Base-by-base conservation (phyloP, 2,888 invertebrate genomes). In the Macrosiphum euphorbiae region DNA sequence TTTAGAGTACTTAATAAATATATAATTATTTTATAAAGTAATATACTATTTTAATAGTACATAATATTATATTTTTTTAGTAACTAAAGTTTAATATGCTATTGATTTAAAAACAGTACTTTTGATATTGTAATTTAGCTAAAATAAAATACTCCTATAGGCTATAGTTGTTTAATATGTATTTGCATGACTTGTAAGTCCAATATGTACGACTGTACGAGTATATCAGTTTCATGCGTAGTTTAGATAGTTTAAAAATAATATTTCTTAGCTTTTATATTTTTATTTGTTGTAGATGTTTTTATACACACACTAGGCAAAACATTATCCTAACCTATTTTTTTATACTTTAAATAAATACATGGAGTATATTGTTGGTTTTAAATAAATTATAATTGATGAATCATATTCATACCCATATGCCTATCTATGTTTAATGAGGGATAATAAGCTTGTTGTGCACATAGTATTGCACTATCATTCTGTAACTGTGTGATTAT, bases 401-500 rank as follows among this genome's bases (percentile, higher is more conserved):
- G 44, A 58, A 24, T 55, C 47, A 47, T 61, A 85, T 91, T 92
- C 26, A 50, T 92, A 28, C 44, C 44, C 4, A 86, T 44, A 24
- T 55, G 20, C 16, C 16, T n/a, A n/a, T 78, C n/a, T 35, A 16
- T 89, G 84, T 88, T 35, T 87, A 87, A 88, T 94, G 86, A 78
- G 35, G 35, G 90, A 92, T 90, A 94, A 89, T 90, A 94, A 3
- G 24, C 85, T 91, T 78, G 20, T 78, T 35, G 78, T 78, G 78
- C 78, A 78, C 78, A 52, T 91, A 88, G 92, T 92, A 86, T 87
- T 47, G 35, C 16, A 35, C 78, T 78, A 35, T 35, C 8, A 8
- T 78, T 92, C 47, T 86, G 50, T 92, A 61, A 86, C 87, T 94
- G 24, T 92, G 2, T 88, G 61, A 41, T 61, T 92, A 91, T 91